phyloP scores from a whole-genome alignment of 2,888 invertebrate genomes.

The Melanargia galathea region DNA sequence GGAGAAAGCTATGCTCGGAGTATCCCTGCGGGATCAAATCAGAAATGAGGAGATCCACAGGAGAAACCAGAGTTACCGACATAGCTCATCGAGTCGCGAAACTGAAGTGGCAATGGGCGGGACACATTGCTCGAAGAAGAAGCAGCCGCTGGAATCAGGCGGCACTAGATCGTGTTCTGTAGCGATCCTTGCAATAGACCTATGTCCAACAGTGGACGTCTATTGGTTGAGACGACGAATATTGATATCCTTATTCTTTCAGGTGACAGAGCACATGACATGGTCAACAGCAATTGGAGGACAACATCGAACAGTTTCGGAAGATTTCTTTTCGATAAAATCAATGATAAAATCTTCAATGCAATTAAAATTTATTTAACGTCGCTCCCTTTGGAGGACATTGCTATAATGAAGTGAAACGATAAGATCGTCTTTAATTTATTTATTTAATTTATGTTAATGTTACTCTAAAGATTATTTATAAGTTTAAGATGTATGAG shows the following conservation, averaged over 20 bases:
- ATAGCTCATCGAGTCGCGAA: no score
- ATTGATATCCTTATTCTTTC: constrained; percentile 13
- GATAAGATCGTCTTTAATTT: not conserved
- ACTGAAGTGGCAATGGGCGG: no score
- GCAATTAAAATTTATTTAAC: constrained; percentile 17
- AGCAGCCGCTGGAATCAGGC: no score
- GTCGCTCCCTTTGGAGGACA: constrained; percentile 19
- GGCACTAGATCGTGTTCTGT: no score
- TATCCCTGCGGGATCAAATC: no score
- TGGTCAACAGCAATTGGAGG: constrained; percentile 40
- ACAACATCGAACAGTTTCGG: constrained; percentile 18
- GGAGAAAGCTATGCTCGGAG: no score
- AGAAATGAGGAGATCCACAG: no score
- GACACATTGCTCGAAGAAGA: no score
- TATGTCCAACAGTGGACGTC: no score
- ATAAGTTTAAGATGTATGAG: not conserved
- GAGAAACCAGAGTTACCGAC: no score
- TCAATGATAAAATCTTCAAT: constrained; percentile 21
- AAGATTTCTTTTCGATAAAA: constrained; percentile 15
- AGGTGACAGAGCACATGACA: constrained; percentile 36
- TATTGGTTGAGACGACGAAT: no score
- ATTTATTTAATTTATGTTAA: not conserved
- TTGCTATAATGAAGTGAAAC: not conserved
- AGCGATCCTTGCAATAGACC: no score
- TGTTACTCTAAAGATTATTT: not conserved